Evolutionary conservation across 2,888 invertebrate species (phyloP), one percentile per base, ranked within the genome.

Genomic region (Ellobium chinense): DNA sequence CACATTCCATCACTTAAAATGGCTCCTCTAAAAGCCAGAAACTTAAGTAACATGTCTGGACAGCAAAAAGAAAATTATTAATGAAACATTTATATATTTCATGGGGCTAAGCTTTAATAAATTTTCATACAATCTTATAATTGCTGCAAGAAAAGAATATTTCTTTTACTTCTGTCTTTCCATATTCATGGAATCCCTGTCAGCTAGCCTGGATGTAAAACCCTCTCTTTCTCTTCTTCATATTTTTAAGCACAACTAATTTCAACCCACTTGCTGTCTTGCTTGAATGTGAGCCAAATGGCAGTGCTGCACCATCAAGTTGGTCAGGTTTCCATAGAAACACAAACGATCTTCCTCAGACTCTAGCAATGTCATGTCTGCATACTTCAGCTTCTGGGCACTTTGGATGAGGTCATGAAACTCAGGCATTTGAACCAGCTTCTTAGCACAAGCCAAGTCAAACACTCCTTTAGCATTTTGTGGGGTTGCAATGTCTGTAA

Each of bases 321-420:
- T 92, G 63, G 88, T 86, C 31, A 92, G 86, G 85, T 92, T 92
- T 75, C 88, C 88, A 84, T 85, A 91, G 88, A 92, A 92, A 83
- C 91, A 91, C 27, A 88, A 81, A 46, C 86, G 89, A 37, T 91
- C 85, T 18, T 87, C 84, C 27, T 85, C 78, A 7, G 85, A 82
- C 18, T 80, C 66, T 56, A 92, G 84, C 29, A 77, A 74, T 29
- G 81, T 80, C 21, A 92, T 83, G 82, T 91, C 90, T 9, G 86
- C 84, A 65, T 80, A 68, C 72, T 87, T 85, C 62, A 91, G 81
- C 7, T 80, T 77, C 66, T 82, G 68, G 1, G 85, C 82, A 54
- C 80, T 82, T n/a, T 65, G 60, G 37, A 88, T 81, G 73, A 88
- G 85, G 21, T 86, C 86, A 68, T 80, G 62, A 80, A 85, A 89